Conservation (phyloP, 2,888 invertebrate genomes). For the Sesia apiformis region DNA sequence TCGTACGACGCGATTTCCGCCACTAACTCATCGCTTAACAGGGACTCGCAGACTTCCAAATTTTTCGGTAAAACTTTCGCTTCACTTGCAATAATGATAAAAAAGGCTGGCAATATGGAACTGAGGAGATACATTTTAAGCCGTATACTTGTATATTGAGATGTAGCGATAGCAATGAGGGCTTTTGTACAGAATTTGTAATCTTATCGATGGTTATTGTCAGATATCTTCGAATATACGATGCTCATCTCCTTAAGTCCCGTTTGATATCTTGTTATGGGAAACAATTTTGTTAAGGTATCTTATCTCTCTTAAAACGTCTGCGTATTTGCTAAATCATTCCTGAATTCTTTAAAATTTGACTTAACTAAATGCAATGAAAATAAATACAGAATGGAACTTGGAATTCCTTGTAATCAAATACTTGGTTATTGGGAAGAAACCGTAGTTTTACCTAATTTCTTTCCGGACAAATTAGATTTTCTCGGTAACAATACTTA, state of each 20-base stretch:
- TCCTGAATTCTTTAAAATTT: too few relatives aligned
- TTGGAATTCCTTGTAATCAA: too few relatives aligned
- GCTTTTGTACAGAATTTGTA: slow-evolving; percentile 25
- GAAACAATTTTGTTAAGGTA: too few relatives aligned
- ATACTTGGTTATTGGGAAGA: background rate
- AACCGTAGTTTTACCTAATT: background rate
- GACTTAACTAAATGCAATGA: too few relatives aligned
- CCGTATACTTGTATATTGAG: slow-evolving; percentile 21
- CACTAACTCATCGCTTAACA: slow-evolving; percentile 57
- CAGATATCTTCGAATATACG: too few relatives aligned
- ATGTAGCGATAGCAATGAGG: slow-evolving; percentile 16
- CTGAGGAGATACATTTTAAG: slow-evolving; percentile 33
- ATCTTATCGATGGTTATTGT: slow-evolving; percentile 23
- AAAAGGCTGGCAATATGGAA: slow-evolving; percentile 24
- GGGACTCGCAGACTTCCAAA: slow-evolving; percentile 34
- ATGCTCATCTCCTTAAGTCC: too few relatives aligned
- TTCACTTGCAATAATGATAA: slow-evolving; percentile 26
- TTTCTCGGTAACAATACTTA: slow-evolving; percentile 29
- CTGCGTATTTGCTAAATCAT: too few relatives aligned
- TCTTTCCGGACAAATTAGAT: background rate
- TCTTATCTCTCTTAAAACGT: too few relatives aligned
- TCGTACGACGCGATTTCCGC: slow-evolving; percentile 76
- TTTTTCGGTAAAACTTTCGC: slow-evolving; percentile 33
- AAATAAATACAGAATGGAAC: too few relatives aligned
- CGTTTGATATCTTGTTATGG: too few relatives aligned